phyloP scores from a whole-genome alignment of 2,888 invertebrate genomes.

The Eristalinus aeneus region DNA sequence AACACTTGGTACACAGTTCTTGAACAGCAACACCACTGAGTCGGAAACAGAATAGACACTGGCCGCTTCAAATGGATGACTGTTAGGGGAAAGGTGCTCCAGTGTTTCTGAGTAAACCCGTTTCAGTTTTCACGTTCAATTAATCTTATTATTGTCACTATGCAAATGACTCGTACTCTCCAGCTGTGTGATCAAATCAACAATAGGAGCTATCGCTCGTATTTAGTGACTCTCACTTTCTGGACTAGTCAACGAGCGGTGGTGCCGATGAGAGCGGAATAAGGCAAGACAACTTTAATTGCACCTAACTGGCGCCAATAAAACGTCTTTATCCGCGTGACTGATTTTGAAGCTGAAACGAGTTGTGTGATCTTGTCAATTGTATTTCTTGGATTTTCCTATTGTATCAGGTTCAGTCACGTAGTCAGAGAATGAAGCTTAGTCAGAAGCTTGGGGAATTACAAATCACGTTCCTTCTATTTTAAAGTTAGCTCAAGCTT shows the following conservation, averaged over 20 bases:
- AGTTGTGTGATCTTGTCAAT: background rate
- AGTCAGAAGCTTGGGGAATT: background rate
- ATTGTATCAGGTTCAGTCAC: background rate
- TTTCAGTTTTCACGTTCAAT: conserved; percentile 55
- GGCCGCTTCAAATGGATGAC: conserved; percentile 52
- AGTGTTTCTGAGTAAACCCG: conserved; percentile 55
- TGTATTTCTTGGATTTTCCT: background rate
- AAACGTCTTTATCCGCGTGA: background rate
- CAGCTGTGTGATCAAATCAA: conserved; percentile 30
- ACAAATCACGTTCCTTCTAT: background rate
- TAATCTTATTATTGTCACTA: conserved; percentile 58
- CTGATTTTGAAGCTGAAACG: background rate
- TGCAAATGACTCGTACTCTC: conserved; percentile 45
- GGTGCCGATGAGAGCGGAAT: background rate
- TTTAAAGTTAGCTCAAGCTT: background rate
- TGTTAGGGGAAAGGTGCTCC: conserved; percentile 47
- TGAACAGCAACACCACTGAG: conserved; percentile 39
- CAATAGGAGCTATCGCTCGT: conserved; percentile 12
- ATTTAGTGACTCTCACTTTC: background rate
- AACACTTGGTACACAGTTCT: conserved; percentile 33
- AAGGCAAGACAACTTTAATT: background rate
- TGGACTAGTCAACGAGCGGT: background rate
- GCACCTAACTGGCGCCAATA: background rate
- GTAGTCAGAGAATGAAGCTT: background rate
- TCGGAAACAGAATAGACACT: conserved; percentile 57